Evolutionary conservation across 2,113 vertebrate genomes (phyloP).

Genomic region (Peucedramus taeniatus): DNA sequence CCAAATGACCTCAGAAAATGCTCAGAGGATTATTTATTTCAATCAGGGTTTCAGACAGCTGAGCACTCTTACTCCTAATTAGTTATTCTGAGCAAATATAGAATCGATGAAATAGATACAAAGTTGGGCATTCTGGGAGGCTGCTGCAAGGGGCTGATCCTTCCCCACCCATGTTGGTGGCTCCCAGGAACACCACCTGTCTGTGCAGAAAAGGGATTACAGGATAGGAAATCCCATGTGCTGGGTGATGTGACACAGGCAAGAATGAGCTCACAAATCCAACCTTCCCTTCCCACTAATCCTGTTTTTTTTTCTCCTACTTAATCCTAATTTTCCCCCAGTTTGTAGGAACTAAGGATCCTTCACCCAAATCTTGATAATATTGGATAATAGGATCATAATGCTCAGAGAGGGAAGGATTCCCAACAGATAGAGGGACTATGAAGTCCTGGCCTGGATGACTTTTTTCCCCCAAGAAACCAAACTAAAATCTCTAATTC

Average conservation of each 20-base stretch:
- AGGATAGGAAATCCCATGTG: not conserved
- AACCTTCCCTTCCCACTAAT: not conserved
- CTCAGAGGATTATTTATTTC: not conserved
- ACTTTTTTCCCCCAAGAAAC: not conserved
- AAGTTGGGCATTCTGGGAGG: not conserved
- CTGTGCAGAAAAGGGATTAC: rapidly evolving
- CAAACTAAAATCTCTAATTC: not conserved
- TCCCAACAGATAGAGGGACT: not conserved
- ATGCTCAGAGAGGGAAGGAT: not conserved
- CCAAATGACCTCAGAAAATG: not conserved
- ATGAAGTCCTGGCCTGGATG: not conserved
- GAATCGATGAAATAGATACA: not conserved
- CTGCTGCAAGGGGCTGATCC: not conserved
- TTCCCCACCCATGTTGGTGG: not conserved
- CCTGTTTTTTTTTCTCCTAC: not conserved
- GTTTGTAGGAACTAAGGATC: not conserved
- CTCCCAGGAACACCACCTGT: not conserved
- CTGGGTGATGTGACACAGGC: not conserved
- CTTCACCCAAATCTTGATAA: not conserved
- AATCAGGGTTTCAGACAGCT: not conserved
- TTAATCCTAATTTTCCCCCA: not conserved
- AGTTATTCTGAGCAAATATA: not conserved
- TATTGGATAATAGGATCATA: not conserved
- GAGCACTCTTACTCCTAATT: not conserved
- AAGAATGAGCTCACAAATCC: not conserved